Percentiles rank a stretch among this genome's conserved stretches.
These are phyloP conservation scores for Larimichthys polyactis DNA, from an alignment of 2,113 vertebrate genomes.

Conservation along the genomic window DNA sequence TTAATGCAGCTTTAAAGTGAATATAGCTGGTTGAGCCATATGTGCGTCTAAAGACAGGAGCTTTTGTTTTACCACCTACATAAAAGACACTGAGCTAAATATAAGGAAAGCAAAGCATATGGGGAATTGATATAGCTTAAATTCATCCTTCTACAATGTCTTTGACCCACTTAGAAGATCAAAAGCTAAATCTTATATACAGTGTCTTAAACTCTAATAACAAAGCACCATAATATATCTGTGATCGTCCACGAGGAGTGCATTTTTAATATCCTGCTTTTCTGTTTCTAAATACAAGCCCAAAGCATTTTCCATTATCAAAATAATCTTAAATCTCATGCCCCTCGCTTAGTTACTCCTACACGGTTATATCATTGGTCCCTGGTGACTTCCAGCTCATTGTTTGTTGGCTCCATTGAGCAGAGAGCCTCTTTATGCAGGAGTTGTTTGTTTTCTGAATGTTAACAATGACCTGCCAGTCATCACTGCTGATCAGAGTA, in stretches of 20 bases:
- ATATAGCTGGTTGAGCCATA: neutral
- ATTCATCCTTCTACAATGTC: neutral
- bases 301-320: constrained; percentile 32
- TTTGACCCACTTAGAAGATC: constrained; percentile 27
- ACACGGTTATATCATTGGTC: constrained; percentile 39
- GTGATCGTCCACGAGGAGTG: neutral
- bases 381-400: constrained; percentile 47
- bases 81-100: neutral
- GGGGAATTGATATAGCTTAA: neutral
- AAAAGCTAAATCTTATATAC: neutral
- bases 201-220: neutral
- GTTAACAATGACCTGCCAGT: constrained; percentile 77
- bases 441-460: constrained; percentile 69
- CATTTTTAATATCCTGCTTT: constrained; percentile 20
- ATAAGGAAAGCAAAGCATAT: neutral
- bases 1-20: neutral
- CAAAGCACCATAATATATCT: neutral
- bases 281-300: constrained; percentile 30
- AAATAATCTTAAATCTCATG: constrained; percentile 46
- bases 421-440: constrained; percentile 52
- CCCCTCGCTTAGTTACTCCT: constrained; percentile 36
- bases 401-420: constrained; percentile 59
- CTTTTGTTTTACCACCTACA: constrained; percentile 4
- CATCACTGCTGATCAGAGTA: constrained; percentile 74
- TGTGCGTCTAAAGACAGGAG: neutral